These are phyloP conservation scores for Dermolepida albohirtum DNA, from an alignment of 2,888 invertebrate genomes.

Conservation along the genomic window DNA sequence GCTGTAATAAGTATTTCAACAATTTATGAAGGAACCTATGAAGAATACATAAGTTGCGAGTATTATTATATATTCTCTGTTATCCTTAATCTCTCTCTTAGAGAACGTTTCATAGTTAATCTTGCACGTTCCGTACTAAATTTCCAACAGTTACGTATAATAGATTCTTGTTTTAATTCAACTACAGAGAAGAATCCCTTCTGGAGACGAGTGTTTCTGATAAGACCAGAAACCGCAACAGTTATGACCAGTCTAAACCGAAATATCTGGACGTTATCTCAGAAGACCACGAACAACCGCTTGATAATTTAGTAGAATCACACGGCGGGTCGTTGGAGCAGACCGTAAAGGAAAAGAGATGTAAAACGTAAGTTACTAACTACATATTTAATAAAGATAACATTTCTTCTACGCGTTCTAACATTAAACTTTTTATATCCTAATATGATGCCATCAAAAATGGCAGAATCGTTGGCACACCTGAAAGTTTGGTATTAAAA, in stretches of 20 bases:
- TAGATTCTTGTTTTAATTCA: conserved; percentile 1
- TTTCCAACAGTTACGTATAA: conserved; percentile 11
- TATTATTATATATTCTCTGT: too few relatives aligned
- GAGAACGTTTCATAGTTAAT: too few relatives aligned
- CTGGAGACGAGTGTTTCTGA: conserved; percentile 12
- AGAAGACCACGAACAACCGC: conserved; percentile 10
- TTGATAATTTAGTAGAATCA: conserved; percentile 13
- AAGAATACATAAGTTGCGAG: too few relatives aligned
- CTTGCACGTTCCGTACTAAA: background rate
- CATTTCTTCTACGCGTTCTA: too few relatives aligned
- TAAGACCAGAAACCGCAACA: conserved; percentile 5
- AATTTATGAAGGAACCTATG: too few relatives aligned
- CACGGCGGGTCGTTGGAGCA: conserved; percentile 17
- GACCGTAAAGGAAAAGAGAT: conserved; percentile 29
- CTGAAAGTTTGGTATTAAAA: too few relatives aligned
- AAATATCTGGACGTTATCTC: conserved; percentile 14
- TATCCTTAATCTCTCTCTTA: too few relatives aligned
- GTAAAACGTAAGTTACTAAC: conserved; percentile 22
- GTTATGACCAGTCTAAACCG: conserved; percentile 14
- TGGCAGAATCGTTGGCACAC: too few relatives aligned
- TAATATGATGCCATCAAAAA: too few relatives aligned
- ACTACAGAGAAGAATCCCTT: conserved; percentile 14
- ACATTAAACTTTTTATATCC: too few relatives aligned
- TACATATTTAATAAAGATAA: background rate
- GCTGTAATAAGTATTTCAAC: too few relatives aligned